phyloP scores from a whole-genome alignment of 2,797 vertebrate species.

The Sciaenops ocellatus region DNA sequence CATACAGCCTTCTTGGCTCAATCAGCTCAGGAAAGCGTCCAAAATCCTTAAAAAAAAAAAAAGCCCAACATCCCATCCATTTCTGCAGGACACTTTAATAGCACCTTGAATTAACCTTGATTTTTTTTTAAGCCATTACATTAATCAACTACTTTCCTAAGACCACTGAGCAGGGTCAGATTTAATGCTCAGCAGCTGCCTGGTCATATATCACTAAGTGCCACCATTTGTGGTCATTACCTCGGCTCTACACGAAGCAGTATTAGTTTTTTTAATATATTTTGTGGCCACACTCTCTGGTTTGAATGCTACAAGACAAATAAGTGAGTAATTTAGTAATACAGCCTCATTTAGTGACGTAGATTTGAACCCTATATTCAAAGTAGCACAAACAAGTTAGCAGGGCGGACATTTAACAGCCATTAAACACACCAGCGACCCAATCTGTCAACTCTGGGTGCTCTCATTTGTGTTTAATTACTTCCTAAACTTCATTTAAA shows the following conservation, averaged over 20 bases:
- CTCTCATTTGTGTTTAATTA: rapidly evolving
- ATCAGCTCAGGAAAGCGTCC: background rate
- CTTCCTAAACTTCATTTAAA: rapidly evolving
- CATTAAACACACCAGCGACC: background rate
- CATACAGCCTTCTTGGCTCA: background rate
- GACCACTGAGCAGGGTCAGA: background rate
- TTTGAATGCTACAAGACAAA: background rate
- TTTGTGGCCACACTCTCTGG: background rate
- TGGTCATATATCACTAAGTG: background rate
- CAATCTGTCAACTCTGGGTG: rapidly evolving
- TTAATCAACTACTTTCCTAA: background rate
- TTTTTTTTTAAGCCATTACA: background rate
- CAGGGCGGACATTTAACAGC: too few relatives aligned
- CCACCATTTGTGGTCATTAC: background rate
- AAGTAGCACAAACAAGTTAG: background rate
- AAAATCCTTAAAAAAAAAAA: too few relatives aligned
- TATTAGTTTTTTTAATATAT: too few relatives aligned
- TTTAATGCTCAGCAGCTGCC: background rate
- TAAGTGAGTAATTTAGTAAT: background rate
- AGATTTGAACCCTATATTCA: too few relatives aligned
- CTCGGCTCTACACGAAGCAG: background rate
- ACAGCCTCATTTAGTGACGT: rapidly evolving
- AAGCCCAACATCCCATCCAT: background rate
- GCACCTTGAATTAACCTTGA: background rate
- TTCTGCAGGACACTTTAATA: background rate